phyloP scores from a whole-genome alignment of 2,113 vertebrate species.

The Bujurquina vittata region DNA sequence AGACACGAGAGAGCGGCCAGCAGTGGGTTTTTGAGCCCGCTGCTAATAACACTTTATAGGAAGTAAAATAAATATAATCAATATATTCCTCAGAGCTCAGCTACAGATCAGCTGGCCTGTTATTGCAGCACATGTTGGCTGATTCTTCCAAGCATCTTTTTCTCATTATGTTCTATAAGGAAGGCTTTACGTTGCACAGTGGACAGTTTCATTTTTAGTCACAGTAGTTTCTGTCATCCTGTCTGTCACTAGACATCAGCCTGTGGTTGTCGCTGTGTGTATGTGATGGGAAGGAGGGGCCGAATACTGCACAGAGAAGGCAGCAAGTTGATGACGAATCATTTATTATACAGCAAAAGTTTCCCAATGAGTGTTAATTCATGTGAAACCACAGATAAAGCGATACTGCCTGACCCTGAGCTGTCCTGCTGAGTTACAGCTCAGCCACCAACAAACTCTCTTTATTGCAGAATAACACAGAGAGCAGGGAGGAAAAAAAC shows the following conservation, averaged over 20 bases:
- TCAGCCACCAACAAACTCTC: not conserved
- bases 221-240: not conserved
- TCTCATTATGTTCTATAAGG: not conserved
- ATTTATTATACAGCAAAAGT: not conserved
- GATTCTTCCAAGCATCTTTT: not conserved
- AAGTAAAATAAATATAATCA: not conserved
- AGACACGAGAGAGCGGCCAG: not conserved
- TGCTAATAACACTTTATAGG: not conserved
- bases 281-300: no score
- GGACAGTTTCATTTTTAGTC: not conserved
- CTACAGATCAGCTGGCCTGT: not conserved
- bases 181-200: not conserved
- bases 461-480: not conserved
- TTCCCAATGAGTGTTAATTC: not conserved
- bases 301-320: no score
- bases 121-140: accelerated
- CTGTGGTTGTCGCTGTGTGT: not conserved
- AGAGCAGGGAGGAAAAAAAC: not conserved
- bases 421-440: not conserved
- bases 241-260: not conserved
- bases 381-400: not conserved
- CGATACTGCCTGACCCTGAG: not conserved
- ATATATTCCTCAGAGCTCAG: not conserved
- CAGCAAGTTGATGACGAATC: no score
- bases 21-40: no score